Percentiles rank a stretch among this genome's conserved stretches.
Evolutionary conservation across 2,113 vertebrate genomes (phyloP).

Genomic region (Pseudopodoces humilis): DNA sequence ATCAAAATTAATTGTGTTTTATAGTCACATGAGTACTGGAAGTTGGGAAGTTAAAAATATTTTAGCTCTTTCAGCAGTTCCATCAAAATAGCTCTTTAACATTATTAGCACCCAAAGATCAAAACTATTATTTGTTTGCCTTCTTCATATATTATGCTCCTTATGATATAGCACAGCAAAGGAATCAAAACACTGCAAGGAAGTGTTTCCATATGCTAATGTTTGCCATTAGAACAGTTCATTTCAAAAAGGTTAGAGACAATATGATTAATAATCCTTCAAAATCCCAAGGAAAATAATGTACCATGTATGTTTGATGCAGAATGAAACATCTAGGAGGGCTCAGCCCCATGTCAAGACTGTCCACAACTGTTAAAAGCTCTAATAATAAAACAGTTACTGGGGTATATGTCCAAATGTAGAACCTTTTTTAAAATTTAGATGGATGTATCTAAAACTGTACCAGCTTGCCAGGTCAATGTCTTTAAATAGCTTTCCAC

Average conservation of each 20-base stretch:
- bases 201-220: neutral
- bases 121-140: neutral
- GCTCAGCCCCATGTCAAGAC: neutral
- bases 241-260: neutral
- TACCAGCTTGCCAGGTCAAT: neutral
- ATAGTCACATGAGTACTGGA: neutral
- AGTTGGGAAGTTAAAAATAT: neutral
- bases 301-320: neutral
- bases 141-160: neutral
- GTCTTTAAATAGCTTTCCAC: neutral
- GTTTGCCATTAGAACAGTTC: neutral
- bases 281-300: neutral
- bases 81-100: neutral
- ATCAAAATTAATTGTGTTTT: neutral
- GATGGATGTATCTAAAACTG: neutral
- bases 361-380: neutral
- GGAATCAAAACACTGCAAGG: neutral
- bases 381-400: neutral
- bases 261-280: neutral
- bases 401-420: neutral
- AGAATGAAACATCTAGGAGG: neutral
- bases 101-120: neutral
- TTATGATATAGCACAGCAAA: neutral
- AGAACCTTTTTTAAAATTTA: neutral
- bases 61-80: neutral